Base-by-base conservation (phyloP, 2,888 invertebrate genomes). In the Brenthis ino region DNA sequence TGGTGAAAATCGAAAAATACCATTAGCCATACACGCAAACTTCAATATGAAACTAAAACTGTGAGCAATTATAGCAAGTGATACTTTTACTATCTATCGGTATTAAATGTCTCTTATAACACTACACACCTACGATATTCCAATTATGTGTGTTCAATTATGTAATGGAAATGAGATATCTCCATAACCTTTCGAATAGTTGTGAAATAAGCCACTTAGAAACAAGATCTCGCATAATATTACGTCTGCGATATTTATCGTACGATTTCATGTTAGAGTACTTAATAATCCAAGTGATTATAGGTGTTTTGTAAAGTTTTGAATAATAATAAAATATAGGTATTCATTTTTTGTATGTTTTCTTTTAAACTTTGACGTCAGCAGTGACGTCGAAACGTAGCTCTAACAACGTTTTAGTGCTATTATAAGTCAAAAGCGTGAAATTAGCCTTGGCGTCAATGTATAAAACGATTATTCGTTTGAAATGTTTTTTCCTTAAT, bases 111-210 rank as follows among this genome's bases (percentile, higher is more conserved):
- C 20, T 6, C 4, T 20, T 47, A 0, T 24, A 2, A 12, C 4
- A 58, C 6, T 6, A 48, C 14, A 58, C 48, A 48, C 12, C 14
- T 48, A 14, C 24, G 24, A 1, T 14, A 58, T 24, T 37, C 13
- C 37, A 53, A 61, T 61, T 61, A 61, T 37, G 51, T 51, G 1
- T 61, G 37, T 33, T 53, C 51, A 53, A 37, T 53, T 51, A 61
- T 61, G 20, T 13, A 33, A 61, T 51, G 51, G n/a, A 51, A 61
- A 61, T 61, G 11, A 28, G 24, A 53, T 51, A 33, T 61, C 51
- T 33, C 20, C 6, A 33, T 61, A 28, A 20, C 50, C 37, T 61
- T 61, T 61, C 53, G 61, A 50, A 61, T 33, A 16, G 33, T 61
- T 16, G 37, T 24, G 51, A 53, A 51, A 53, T 37, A 20, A 37